phyloP scores from a whole-genome alignment of 2,888 invertebrate species.

The Falcaria lacertinaria region DNA sequence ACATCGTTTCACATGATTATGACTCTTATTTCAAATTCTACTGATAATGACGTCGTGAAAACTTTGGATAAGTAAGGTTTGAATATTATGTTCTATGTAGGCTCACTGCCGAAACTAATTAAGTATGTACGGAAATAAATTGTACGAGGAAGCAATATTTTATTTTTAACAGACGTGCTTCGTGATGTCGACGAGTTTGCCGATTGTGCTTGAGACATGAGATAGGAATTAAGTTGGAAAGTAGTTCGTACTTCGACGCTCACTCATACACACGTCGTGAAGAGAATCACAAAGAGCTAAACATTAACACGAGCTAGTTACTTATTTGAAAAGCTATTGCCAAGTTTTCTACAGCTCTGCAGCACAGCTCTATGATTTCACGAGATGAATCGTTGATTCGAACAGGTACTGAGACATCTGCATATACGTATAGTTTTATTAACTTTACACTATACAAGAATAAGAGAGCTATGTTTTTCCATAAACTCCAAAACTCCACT shows the following conservation, averaged over 20 bases:
- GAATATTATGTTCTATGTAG: constrained; percentile 10
- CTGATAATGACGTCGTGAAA: too few relatives aligned
- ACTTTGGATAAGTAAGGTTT: too few relatives aligned
- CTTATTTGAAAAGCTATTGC: constrained; percentile 68
- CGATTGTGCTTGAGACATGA: constrained; percentile 66
- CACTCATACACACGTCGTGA: constrained; percentile 44
- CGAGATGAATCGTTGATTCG: too few relatives aligned
- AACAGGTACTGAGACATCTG: too few relatives aligned
- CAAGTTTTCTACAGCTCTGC: constrained; percentile 60
- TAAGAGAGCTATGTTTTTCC: too few relatives aligned
- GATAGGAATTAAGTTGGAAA: constrained; percentile 69
- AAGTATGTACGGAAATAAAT: constrained; percentile 14
- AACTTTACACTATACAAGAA: too few relatives aligned
- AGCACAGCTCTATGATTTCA: constrained; percentile 53
- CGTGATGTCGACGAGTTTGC: constrained; percentile 53
- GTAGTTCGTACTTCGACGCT: constrained; percentile 53
- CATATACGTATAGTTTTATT: too few relatives aligned
- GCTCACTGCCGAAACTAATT: constrained; percentile 12
- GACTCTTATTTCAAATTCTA: too few relatives aligned
- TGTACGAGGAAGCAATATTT: constrained; percentile 19
- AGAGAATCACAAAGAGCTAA: constrained; percentile 67
- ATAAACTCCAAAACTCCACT: neutral
- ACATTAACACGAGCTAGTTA: constrained; percentile 69
- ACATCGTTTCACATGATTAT: too few relatives aligned
- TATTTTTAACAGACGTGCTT: constrained; percentile 39